Evolutionary conservation across 2,113 vertebrate species (phyloP), one percentile per base, ranked within the genome.

Genomic region (Ondatra zibethicus): DNA sequence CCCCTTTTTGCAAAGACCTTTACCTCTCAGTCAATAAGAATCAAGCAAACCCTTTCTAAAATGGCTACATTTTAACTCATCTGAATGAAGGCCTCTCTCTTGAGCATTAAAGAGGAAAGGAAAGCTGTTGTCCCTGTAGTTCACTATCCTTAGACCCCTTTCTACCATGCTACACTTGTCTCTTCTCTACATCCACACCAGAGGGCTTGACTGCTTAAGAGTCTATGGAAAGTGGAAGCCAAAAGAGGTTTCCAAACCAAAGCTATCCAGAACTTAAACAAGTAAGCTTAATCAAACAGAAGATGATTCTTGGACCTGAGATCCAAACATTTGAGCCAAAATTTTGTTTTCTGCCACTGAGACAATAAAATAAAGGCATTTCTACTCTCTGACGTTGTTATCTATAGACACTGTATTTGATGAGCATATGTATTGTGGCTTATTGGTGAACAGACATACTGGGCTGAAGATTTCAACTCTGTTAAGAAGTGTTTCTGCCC

Each of bases 31-130:
- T 92, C 39, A 76, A 21, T 17, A 70, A 70, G 82, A 90, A 88
- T 88, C 90, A 66, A 93, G 85, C 23, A 96, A 93, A 50, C 27
- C 3, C 33, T 94, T 88, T 86, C 42, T 76, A 72, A 91, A 91
- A 66, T 91, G 58, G 80, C 16, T 52, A 88, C 25, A 55, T 42
- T 31, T 3, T n/a, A 47, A 29, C 61, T 19, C 82, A 47, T 85
- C 13, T 52, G 36, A 55, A n/a, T 47, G 55, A 82, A 63, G 29
- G 81, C 25, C 45, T 93, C 89, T 47, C 39, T 92, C 63, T 17
- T 88, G 19, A 92, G 36, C 86, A 88, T 47, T 14, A 87, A 94
- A n/a, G 16, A 66, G 5, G 17, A n/a, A 82, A 31, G 68, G 7
- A 76, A 96, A 82, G 27, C n/a, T 4, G 58, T 68, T 61, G 7